phyloP scores from a whole-genome alignment of 1,140 invertebrate species.

The Papilio polyxenes region DNA sequence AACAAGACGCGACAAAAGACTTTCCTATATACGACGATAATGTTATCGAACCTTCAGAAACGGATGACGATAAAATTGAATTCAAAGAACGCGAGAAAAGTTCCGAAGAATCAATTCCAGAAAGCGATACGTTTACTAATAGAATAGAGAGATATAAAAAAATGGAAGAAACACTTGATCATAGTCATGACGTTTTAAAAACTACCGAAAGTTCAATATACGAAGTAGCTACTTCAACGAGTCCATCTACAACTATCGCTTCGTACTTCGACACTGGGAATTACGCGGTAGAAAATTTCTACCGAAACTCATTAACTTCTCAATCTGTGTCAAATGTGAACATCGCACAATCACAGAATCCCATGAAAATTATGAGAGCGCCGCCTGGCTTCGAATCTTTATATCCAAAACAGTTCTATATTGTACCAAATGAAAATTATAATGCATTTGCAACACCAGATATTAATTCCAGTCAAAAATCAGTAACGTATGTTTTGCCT shows the following conservation, averaged over 20 bases:
- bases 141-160: constrained; percentile 69
- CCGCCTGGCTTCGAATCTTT: constrained; percentile 73
- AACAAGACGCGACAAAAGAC: constrained; percentile 73
- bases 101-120: constrained; percentile 52
- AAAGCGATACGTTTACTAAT: constrained; percentile 67
- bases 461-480: background rate
- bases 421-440: constrained; percentile 26
- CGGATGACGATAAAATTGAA: constrained; percentile 70
- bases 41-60: constrained; percentile 69
- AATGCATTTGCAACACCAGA: background rate
- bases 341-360: constrained; percentile 35
- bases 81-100: constrained; percentile 55
- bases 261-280: constrained; percentile 77
- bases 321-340: constrained; percentile 45
- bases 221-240: constrained; percentile 47
- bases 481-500: background rate
- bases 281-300: constrained; percentile 72
- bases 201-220: constrained; percentile 42
- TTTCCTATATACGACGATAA: constrained; percentile 71
- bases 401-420: constrained; percentile 43
- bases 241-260: constrained; percentile 59
- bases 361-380: constrained; percentile 48
- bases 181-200: constrained; percentile 46
- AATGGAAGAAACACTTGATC: constrained; percentile 54
- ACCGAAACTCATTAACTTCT: constrained; percentile 55